Evolutionary conservation across 2,888 invertebrate genomes (phyloP).

Genomic region (Eupithecia insigniata): DNA sequence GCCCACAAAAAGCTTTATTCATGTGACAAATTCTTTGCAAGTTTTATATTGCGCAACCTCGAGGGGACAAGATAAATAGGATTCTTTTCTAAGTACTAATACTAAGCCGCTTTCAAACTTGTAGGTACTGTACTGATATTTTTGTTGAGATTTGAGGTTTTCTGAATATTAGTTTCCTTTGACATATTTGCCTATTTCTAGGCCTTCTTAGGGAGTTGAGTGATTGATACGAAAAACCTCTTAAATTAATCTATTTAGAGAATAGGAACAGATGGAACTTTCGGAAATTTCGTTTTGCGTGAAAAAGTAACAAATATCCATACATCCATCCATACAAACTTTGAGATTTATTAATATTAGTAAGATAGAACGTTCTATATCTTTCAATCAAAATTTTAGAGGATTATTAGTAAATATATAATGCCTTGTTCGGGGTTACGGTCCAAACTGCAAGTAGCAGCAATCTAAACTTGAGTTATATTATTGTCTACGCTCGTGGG

Average conservation of each 20-base stretch:
- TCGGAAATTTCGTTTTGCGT: too few species aligned
- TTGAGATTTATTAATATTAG: too few species aligned
- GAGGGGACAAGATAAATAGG: constrained; percentile 23
- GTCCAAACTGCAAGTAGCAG: not conserved
- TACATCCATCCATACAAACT: too few species aligned
- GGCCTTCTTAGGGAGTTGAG: not conserved
- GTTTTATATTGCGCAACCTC: constrained; percentile 23
- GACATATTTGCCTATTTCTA: not conserved
- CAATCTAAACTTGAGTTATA: not conserved
- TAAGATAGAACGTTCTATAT: not conserved
- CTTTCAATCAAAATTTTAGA: not conserved
- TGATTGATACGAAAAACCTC: not conserved
- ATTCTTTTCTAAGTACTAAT: constrained; percentile 10
- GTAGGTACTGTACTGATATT: not conserved
- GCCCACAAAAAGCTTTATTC: constrained; percentile 28
- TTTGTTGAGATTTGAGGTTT: not conserved
- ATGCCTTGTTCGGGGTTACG: too few species aligned
- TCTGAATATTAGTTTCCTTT: not conserved
- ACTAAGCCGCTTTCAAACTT: not conserved
- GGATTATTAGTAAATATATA: too few species aligned
- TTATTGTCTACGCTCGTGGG: not conserved
- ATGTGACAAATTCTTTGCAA: constrained; percentile 22
- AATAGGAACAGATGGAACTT: not conserved
- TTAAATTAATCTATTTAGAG: not conserved
- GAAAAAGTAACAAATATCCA: too few species aligned